Percentiles rank a stretch among this genome's conserved stretches.
Evolutionary conservation across 2,888 invertebrate species (phyloP).

Genomic region (Liodrosophila aerea): DNA sequence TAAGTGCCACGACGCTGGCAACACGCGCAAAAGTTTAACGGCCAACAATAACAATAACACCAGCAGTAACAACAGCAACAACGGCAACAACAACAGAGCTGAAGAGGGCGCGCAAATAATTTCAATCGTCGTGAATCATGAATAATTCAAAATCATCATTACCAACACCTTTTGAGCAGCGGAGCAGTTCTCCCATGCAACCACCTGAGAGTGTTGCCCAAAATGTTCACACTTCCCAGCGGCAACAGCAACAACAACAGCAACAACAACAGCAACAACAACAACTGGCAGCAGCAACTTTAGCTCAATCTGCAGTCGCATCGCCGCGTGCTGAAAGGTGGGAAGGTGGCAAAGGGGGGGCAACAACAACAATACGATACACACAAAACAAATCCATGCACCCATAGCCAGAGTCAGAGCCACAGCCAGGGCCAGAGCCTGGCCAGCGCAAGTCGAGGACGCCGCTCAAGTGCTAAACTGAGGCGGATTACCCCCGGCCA

Average conservation of each 20-base stretch:
- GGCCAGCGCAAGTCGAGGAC: constrained; percentile 55
- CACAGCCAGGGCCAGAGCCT: constrained; percentile 18
- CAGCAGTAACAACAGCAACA: constrained; percentile 5
- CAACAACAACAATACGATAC: constrained; percentile 43
- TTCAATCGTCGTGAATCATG: constrained; percentile 77
- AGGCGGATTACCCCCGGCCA: constrained; percentile 74
- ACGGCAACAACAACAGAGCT: constrained; percentile 5
- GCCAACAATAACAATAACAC: constrained; percentile 38
- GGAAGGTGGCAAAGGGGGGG: constrained; percentile 33
- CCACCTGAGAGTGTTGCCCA: constrained; percentile 74
- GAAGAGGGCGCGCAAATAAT: constrained; percentile 71
- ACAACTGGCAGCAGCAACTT: constrained; percentile 52
- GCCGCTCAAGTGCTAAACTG: constrained; percentile 78
- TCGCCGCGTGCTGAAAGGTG: constrained; percentile 63
- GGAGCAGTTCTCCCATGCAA: constrained; percentile 43
- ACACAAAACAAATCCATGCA: constrained; percentile 52
- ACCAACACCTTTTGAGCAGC: constrained; percentile 76
- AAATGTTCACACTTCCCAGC: constrained; percentile 76
- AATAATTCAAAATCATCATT: constrained; percentile 78
- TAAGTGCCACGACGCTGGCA: constrained; percentile 61
- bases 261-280: constrained; percentile 35
- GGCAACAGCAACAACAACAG: constrained; percentile 38
- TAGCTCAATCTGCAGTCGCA: constrained; percentile 71
- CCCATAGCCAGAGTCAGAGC: constrained; percentile 13
- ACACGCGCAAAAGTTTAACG: constrained; percentile 68